Evolutionary conservation across 2,797 vertebrate genomes (phyloP).

Genomic region (Cossypha polioptera): DNA sequence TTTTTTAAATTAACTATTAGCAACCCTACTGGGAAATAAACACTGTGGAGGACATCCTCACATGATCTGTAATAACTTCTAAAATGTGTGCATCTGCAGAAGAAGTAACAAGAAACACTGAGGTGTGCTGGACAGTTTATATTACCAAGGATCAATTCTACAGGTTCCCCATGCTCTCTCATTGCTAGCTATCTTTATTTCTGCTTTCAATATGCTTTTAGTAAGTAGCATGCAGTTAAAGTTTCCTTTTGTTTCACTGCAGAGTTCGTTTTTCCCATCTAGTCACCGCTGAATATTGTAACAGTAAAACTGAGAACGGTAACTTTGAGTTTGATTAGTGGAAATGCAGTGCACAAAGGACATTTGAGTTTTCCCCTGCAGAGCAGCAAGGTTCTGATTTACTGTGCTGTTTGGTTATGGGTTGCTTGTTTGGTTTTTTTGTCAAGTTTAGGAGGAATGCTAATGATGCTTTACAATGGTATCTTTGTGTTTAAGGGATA

Average conservation of each 20-base stretch:
- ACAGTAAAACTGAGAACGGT: background rate
- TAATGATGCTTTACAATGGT: background rate
- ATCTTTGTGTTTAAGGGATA: conserved; percentile 3
- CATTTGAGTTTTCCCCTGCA: background rate
- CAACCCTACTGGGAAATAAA: background rate
- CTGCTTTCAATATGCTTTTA: background rate
- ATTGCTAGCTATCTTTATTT: background rate
- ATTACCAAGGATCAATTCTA: background rate
- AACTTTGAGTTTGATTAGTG: background rate
- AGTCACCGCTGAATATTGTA: background rate
- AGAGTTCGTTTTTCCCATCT: background rate
- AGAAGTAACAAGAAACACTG: background rate
- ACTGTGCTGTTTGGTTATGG: background rate
- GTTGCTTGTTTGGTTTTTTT: background rate
- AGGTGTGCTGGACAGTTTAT: background rate
- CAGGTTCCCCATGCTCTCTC: background rate
- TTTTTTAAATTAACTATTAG: background rate
- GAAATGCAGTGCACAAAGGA: background rate
- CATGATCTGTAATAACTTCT: background rate
- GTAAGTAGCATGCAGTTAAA: background rate
- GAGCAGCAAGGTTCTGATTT: conserved; percentile 10
- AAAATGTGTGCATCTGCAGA: background rate
- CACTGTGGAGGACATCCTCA: background rate
- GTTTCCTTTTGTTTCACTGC: background rate
- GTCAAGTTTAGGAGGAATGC: background rate